Conservation (phyloP, 1,140 invertebrate genomes). For the Drosophila arawakana region DNA sequence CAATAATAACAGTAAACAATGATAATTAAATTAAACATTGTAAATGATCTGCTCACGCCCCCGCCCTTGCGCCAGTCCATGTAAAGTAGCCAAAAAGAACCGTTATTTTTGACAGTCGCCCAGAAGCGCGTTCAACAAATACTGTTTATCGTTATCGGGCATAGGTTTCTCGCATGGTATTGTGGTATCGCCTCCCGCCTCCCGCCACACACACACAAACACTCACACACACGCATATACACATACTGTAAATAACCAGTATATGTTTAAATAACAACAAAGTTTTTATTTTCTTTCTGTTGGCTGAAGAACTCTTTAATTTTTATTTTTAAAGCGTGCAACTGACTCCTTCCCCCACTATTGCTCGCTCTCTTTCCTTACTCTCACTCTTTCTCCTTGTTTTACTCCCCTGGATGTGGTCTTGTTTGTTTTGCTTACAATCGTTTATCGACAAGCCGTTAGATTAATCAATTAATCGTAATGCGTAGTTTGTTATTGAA, state of each 20-base stretch:
- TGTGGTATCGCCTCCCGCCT: slow-evolving; percentile 1
- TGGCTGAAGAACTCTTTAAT: slow-evolving; percentile 9
- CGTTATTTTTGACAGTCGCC: slow-evolving; percentile 29
- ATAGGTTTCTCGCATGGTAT: slow-evolving; percentile 9
- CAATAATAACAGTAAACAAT: slow-evolving; percentile 11
- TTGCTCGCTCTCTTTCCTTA: slow-evolving; percentile 1
- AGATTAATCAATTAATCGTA: slow-evolving; percentile 32
- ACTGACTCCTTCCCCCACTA: background rate
- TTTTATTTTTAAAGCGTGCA: slow-evolving; percentile 13
- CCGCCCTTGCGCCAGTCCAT: background rate
- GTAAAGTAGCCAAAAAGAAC: background rate
- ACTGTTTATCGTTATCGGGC: slow-evolving; percentile 11
- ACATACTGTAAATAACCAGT: slow-evolving; percentile 41
- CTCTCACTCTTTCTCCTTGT: background rate
- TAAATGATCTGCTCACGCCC: background rate
- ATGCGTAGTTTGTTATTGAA: slow-evolving; percentile 3
- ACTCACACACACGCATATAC: slow-evolving; percentile 6
- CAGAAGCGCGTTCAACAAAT: slow-evolving; percentile 2
- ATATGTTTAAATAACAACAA: background rate
- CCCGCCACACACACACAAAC: slow-evolving; percentile 2
- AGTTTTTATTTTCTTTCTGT: slow-evolving; percentile 16
- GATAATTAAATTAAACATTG: slow-evolving; percentile 13
- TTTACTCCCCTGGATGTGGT: slow-evolving; percentile 28
- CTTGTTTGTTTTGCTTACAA: slow-evolving; percentile 25
- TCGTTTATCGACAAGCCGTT: slow-evolving; percentile 14